Base-by-base conservation (phyloP, 1,140 invertebrate species). In the Mylabris phalerata region DNA sequence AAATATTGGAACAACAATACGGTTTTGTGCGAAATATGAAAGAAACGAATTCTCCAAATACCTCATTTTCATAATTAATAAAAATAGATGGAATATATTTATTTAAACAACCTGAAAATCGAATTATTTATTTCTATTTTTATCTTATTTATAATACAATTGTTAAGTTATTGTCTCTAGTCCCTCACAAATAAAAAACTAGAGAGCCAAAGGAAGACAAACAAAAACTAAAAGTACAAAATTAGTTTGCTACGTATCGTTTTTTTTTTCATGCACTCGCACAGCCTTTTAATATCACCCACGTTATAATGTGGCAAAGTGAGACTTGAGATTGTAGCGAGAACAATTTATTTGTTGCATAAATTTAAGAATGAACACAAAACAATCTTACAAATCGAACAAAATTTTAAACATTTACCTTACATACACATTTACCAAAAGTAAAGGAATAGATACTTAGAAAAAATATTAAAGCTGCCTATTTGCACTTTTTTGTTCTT, bases 221-320 rank as follows among this genome's bases (percentile, higher is more conserved):
- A 32, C 19, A 41, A 50, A 26, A 50, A 42, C 45, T 45, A 54
- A 43, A 54, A 32, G 51, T 54, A 54, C 42, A 54, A 54, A 54
- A 54, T 26, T 27, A 42, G 32, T 32, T 32, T 32, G 7, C 7
- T 32, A 32, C 32, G 7, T 32, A 19, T 32, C 4, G 10, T n/a
- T 42, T 45, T 45, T 48, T 55, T 51, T 51, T 55, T 47, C 45
- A 44, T 55, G 52, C 45, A 47, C 52, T 55, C 52, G 52, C 52
- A 55, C 44, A 55, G 52, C 52, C 52, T 55, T 55, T 42, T 42
- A 46, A 40, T 55, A 55, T 55, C 52, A 55, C 52, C 45, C 41
- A 55, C 52, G 47, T 47, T 47, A 48, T 46, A 19, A 13, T 44
- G 26, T 46, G 51, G 43, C 46, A 11, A 38, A 46, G 51, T 54